Evolutionary conservation across 2,113 vertebrate species (phyloP), one percentile per base, ranked within the genome.

Genomic region (Propithecus coquereli): DNA sequence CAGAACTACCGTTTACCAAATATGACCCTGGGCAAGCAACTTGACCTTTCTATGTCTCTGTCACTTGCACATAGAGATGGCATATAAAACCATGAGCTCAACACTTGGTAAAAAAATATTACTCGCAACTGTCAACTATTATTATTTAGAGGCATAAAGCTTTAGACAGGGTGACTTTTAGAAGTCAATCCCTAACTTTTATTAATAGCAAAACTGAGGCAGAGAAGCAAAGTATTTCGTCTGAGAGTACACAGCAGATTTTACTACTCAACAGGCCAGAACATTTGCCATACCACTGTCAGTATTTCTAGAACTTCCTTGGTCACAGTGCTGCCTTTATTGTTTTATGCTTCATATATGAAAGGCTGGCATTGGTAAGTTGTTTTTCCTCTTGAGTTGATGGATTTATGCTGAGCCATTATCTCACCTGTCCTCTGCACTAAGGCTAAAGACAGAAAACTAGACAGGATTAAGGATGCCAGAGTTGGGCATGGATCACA

Each of bases 381-480:
- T 96, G 88, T 94, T 94, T 96, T 94, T 76, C 66, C 43, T 86
- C 43, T 65, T 68, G 47, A 93, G 83, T 45, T 27, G 57, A 81
- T 77, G 47, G 65, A 68, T 85, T 94, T 94, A 34, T 52, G 68
- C 25, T 54, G 45, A 93, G 83, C 63, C 87, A 81, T 97, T 87
- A 94, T 84, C 79, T 96, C 93, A 91, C n/a, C 47, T 83, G 34
- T 63, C 52, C 47, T 65, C 34, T 65, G 23, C 25, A 52, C 47
- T 13, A 65, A 79, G 84, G 50, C 17, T 76, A 82, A 84, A 37
- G 73, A 83, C 61, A 80, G 86, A 95, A 91, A 93, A 87, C 7
- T 54, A 96, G 94, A 97, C 86, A 43, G 89, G 89, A 94, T 96
- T 94, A 92, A 77, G 82, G 68, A 63, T 30, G 79, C 52, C 11